Percentiles rank a stretch among this genome's conserved stretches.
phyloP scores from a whole-genome alignment of 1,140 invertebrate genomes.

The Temnothorax longispinosus region DNA sequence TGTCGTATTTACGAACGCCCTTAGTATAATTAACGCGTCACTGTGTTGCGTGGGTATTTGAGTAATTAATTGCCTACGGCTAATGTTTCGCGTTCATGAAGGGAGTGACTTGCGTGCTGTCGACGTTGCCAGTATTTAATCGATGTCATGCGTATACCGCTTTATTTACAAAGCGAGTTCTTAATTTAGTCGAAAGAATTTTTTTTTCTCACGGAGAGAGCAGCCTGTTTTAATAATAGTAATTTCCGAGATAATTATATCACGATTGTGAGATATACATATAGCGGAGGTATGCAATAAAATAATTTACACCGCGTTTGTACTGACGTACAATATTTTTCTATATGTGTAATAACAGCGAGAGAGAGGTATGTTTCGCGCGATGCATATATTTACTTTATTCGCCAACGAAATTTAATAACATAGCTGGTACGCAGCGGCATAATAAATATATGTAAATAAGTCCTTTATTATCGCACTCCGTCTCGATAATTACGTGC shows the following conservation, averaged over 20 bases:
- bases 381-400: background rate
- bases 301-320: background rate
- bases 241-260: conserved; percentile 1
- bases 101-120: conserved; percentile 71
- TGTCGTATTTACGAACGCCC: conserved; percentile 35
- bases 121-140: conserved; percentile 48
- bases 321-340: background rate
- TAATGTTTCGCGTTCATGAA: conserved; percentile 66
- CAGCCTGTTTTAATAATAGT: conserved; percentile 29
- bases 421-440: background rate
- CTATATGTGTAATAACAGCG: background rate
- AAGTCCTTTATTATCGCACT: conserved; percentile 22
- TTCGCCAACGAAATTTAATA: conserved; percentile 10
- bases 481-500: conserved; percentile 38
- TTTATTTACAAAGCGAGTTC: conserved; percentile 52
- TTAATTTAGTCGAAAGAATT: conserved; percentile 39
- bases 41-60: conserved; percentile 63
- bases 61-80: conserved; percentile 69
- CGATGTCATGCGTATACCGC: conserved; percentile 45
- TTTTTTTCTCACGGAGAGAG: background rate
- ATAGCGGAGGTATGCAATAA: background rate
- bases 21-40: conserved; percentile 60
- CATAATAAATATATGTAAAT: conserved; percentile 13
- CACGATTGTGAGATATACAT: background rate
- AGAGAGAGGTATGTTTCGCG: background rate